Base-by-base conservation (phyloP, 2,113 vertebrate species). In the Gasterosteus nipponicus region DNA sequence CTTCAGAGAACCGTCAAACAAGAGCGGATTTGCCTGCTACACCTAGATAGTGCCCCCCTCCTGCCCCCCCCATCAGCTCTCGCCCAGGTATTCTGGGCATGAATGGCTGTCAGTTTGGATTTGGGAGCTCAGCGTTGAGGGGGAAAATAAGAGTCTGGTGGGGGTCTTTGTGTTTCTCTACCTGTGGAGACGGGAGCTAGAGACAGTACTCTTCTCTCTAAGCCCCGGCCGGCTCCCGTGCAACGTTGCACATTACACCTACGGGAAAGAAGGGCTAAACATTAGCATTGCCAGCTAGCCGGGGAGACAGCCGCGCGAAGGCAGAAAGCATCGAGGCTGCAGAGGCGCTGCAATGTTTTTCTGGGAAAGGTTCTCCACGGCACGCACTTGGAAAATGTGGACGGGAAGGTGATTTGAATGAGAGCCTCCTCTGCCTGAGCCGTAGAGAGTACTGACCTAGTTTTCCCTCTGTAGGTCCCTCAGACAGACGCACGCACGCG, bases 91-190 rank as follows among this genome's bases (percentile, higher is more conserved):
- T 93, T 91, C 92, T 91, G 89, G 88, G 87, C 81, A 89, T 92
- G 90, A 94, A 95, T 92, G 93, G 87, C 90, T 93, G 92, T 92
- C 93, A 93, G 88, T 94, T 93, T 94, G 89, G 92, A 94, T 94
- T 94, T 94, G 85, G 82, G 87, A 89, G 92, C 89, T 92, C 89
- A 86, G 86, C 79, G 80, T 88, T 85, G 90, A 93, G 86, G 81
- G 79, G 10, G 83, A 71, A 89, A 92, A 93, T 90, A 78, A 72
- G 91, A 91, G 88, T 85, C 90, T 92, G 80, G 90, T 88, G 89
- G 92, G 89, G 88, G 89, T 91, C 88, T 92, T 93, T 93, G 89
- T 92, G 85, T 56, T 79, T 77, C 79, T 90, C 84, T 88, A 91
- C 90, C 90, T 91, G 89, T 87, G 84, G 89, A 89, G 89, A 91